These are phyloP conservation scores for Pitta sordida DNA, from an alignment of 2,113 vertebrate species.

Conservation along the genomic window DNA sequence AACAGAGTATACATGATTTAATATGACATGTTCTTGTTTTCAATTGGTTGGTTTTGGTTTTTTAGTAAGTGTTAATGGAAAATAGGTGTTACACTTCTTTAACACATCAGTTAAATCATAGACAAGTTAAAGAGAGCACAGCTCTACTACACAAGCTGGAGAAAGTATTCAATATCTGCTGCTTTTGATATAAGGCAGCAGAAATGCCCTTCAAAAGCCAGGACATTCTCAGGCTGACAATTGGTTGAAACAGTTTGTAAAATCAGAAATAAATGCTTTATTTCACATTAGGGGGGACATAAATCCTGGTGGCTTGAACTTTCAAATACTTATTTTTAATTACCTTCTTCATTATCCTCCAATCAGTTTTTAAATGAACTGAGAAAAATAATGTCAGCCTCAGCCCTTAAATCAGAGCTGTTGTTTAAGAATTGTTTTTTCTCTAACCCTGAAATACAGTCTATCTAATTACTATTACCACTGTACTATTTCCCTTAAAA, in stretches of 20 bases:
- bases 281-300: constrained; percentile 9
- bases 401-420: constrained; percentile 43
- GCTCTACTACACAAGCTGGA: background rate
- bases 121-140: background rate
- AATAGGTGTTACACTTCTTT: background rate
- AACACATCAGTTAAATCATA: background rate
- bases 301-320: constrained; percentile 49
- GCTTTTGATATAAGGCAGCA: constrained; percentile 29
- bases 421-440: constrained; percentile 39
- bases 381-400: constrained; percentile 28
- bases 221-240: constrained; percentile 32
- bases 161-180: constrained; percentile 7
- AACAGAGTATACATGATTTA: background rate
- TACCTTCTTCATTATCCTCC: constrained; percentile 22
- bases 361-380: constrained; percentile 38
- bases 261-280: constrained; percentile 35
- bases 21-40: background rate
- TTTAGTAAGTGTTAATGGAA: background rate
- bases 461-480: constrained; percentile 59
- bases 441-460: constrained; percentile 29
- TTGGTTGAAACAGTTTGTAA: constrained; percentile 46
- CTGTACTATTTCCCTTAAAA: constrained; percentile 30
- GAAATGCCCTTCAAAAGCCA: constrained; percentile 43
- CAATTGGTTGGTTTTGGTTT: background rate
- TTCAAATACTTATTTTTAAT: constrained; percentile 60